Base-by-base conservation (phyloP, 2,888 invertebrate genomes). In the Drosophila austrosaltans region DNA sequence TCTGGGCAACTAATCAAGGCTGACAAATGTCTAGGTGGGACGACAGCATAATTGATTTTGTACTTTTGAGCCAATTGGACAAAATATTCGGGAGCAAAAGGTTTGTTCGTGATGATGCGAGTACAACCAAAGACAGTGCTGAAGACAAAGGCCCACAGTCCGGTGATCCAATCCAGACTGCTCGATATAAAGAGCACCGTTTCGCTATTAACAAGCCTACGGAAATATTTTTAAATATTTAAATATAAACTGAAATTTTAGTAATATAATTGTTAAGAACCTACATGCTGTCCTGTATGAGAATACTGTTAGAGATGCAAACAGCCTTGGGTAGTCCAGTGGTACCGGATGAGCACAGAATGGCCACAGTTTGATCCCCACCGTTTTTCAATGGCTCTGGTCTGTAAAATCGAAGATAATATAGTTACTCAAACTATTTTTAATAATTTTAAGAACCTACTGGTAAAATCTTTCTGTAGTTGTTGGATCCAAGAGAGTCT, bases 331-430 rank as follows among this genome's bases (percentile, higher is more conserved):
- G 83, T 20, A 81, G 7, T 3, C 90, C 90, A 0, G 86, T 88
- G 1, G 89, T 87, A 8, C 90, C 90, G 8, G 89, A 88, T 2
- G 90, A 89, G 53, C 86, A 82, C 1, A 90, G 30, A 40, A 90
- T 89, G 3, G 73, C 77, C 2, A 79, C 79, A 7, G 81, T 78
- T 63, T 87, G 82, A 58, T 81, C 79, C 1, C 71, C 74, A 16
- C 83, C 82, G 8, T 53, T 63, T 20, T 66, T 69, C 2, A 85
- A 48, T 0, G 62, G 48, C 20, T 82, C 80, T 3, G 81, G 81
- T 20, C 81, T 81, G 48, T 22, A n/a, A 20, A 10, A 1, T 48
- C 1, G 3, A 22, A 2, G 7, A 48, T 48, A 44, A 2, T 22
- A 22, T 48, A 32, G 6, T 32, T 1, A 28, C 4, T 32, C 3